Base-by-base conservation (phyloP, 2,888 invertebrate species). In the Heteropelma amictum region DNA sequence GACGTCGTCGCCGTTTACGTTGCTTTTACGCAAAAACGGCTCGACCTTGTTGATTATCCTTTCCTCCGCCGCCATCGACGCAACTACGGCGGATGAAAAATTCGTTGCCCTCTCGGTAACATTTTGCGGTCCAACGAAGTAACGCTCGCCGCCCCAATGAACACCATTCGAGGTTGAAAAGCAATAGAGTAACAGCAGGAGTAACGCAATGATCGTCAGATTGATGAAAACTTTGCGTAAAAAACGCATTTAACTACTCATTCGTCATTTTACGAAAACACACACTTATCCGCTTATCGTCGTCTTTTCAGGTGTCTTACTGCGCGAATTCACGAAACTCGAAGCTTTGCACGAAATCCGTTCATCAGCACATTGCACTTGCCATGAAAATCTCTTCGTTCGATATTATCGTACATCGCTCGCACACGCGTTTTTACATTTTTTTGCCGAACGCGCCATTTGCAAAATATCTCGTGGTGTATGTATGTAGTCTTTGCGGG, bases 191-290 rank as follows among this genome's bases (percentile, higher is more conserved):
- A 86, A 40, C 12, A 89, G 78, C 35, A 89, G 75, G 28, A 87
- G 73, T 54, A 87, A 73, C 17, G 81, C 83, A 7, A 86, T 53
- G 42, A 83, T 77, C 68, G 80, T 79, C 72, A 88, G 73, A 72
- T 86, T 86, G 35, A 89, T 49, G 40, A 88, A 77, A 69, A 86
- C 78, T 79, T 87, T 87, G 81, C 86, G 86, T 85, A 88, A 82
- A 77, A 86, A 82, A 81, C 84, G 87, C 89, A 89, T 89, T 86
- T 88, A 87, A 85, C 72, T 81, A 82, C 68, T 74, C 72, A 68
- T 71, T 79, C 82, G 78, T 80, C 77, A 79, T 84, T 80, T 58
- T 68, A 58, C 51, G 30, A 40, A n/a, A n/a, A n/a, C n/a, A n/a
- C 30, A 12, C 56, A 53, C 17, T 53, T 26, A 58, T 38, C 7